phyloP scores from a whole-genome alignment of 2,888 invertebrate genomes.

The Spisula solida region DNA sequence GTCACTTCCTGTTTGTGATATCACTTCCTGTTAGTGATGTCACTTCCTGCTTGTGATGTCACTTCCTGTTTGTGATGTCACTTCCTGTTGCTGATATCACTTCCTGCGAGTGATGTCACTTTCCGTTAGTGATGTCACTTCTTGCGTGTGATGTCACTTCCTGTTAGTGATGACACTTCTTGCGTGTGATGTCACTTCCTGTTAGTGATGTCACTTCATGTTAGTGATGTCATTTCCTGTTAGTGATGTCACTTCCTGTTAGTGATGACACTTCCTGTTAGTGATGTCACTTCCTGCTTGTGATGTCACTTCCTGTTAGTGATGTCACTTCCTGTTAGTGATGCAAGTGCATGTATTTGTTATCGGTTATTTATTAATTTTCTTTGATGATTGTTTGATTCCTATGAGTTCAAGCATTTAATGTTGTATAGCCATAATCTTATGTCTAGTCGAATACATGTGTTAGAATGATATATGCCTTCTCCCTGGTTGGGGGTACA shows the following conservation, averaged over 20 bases:
- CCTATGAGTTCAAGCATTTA: too few relatives aligned
- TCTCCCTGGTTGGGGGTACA: too few relatives aligned
- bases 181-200: not conserved
- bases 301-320: slow-evolving; percentile 4
- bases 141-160: not conserved
- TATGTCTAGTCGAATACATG: too few relatives aligned
- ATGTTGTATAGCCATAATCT: too few relatives aligned
- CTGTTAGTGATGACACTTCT: not conserved
- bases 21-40: too few relatives aligned
- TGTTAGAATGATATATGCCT: too few relatives aligned
- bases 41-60: not conserved
- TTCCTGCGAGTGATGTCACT: not conserved
- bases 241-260: too few relatives aligned
- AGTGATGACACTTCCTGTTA: not conserved
- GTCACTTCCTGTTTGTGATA: too few relatives aligned
- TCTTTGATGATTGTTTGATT: too few relatives aligned
- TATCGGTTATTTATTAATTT: too few relatives aligned
- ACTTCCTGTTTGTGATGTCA: not conserved
- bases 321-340: not conserved
- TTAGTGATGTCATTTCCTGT: too few relatives aligned
- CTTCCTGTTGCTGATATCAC: not conserved
- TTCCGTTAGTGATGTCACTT: too few relatives aligned
- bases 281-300: not conserved
- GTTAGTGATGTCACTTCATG: not conserved
- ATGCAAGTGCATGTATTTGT: not conserved